phyloP scores from a whole-genome alignment of 2,797 vertebrate genomes.

The Melanotaenia pygmaea region DNA sequence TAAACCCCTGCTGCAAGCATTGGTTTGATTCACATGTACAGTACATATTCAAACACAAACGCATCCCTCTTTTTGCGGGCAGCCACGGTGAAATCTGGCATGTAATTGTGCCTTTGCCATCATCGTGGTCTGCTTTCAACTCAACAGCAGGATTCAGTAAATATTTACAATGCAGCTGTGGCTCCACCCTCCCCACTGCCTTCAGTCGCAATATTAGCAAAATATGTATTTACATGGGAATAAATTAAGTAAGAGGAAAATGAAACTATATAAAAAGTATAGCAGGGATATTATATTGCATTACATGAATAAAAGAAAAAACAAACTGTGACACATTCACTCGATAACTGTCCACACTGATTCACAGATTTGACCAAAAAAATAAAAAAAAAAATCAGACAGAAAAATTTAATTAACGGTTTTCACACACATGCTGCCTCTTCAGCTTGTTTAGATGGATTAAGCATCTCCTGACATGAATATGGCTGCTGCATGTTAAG shows the following conservation, averaged over 20 bases:
- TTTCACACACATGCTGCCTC: constrained; percentile 37
- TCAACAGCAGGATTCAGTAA: constrained; percentile 58
- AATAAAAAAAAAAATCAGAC: constrained; percentile 75
- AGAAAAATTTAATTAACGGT: constrained; percentile 81
- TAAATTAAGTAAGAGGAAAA: constrained; percentile 75
- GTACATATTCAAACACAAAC: constrained; percentile 51
- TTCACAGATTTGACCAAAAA: constrained; percentile 73
- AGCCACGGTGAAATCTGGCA: constrained; percentile 34
- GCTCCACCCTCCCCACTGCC: constrained; percentile 36
- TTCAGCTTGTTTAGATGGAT: constrained; percentile 60
- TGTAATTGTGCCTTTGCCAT: constrained; percentile 54
- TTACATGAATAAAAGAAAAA: constrained; percentile 75
- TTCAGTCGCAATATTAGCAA: constrained; percentile 69
- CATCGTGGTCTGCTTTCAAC: constrained; percentile 50
- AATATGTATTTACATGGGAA: constrained; percentile 81
- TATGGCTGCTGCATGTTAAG: constrained; percentile 63
- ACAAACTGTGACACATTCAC: constrained; percentile 63
- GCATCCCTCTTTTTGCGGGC: constrained; percentile 41
- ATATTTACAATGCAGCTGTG: constrained; percentile 78
- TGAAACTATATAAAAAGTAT: constrained; percentile 74
- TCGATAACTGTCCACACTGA: constrained; percentile 64
- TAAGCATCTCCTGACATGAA: constrained; percentile 55
- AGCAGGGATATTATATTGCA: constrained; percentile 72
- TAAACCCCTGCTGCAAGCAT: constrained; percentile 66
- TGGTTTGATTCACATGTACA: constrained; percentile 60